A percentile compares a stretch with the other conserved stretches of the same genome.
Evolutionary conservation across 2,888 invertebrate species (phyloP).

Genomic region (Ypsolopha scabrella): DNA sequence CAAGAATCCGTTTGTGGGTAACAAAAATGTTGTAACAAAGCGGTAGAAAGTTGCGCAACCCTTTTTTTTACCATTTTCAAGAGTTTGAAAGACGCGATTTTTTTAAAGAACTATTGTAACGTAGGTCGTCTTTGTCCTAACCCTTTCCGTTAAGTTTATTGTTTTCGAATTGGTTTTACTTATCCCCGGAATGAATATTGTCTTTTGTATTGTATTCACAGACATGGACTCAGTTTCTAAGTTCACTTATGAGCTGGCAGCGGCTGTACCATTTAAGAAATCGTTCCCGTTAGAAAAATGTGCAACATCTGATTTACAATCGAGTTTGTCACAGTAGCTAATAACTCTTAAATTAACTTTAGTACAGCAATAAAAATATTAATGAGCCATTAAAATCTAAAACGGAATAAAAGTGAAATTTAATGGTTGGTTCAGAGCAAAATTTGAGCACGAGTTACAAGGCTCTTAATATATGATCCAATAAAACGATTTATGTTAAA

Average conservation of each 20-base stretch:
- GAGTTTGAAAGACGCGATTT: slow-evolving; percentile 50
- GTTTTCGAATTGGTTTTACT: slow-evolving; percentile 36
- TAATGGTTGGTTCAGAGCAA: slow-evolving; percentile 48
- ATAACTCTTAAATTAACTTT: slow-evolving; percentile 65
- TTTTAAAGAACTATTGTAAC: slow-evolving; percentile 49
- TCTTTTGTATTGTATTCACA: too few relatives aligned
- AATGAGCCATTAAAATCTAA: slow-evolving; percentile 66
- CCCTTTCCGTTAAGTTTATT: slow-evolving; percentile 61
- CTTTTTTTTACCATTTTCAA: slow-evolving; percentile 50
- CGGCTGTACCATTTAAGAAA: too few relatives aligned
- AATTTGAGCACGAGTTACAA: slow-evolving; percentile 37
- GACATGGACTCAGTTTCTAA: too few relatives aligned
- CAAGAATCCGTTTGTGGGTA: slow-evolving; percentile 30
- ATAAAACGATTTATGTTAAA: neutral
- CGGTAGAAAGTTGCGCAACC: slow-evolving; percentile 69
- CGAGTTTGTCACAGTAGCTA: slow-evolving; percentile 55
- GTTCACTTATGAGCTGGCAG: too few relatives aligned
- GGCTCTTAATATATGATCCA: slow-evolving; percentile 3
- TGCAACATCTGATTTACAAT: slow-evolving; percentile 39
- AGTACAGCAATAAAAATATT: slow-evolving; percentile 58
- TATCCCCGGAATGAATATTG: slow-evolving; percentile 18
- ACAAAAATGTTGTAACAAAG: slow-evolving; percentile 49
- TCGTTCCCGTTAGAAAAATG: too few relatives aligned
- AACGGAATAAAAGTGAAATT: slow-evolving; percentile 66
- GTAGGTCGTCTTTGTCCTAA: slow-evolving; percentile 30